phyloP scores from a whole-genome alignment of 1,140 invertebrate species.

The Camponotus floridanus region DNA sequence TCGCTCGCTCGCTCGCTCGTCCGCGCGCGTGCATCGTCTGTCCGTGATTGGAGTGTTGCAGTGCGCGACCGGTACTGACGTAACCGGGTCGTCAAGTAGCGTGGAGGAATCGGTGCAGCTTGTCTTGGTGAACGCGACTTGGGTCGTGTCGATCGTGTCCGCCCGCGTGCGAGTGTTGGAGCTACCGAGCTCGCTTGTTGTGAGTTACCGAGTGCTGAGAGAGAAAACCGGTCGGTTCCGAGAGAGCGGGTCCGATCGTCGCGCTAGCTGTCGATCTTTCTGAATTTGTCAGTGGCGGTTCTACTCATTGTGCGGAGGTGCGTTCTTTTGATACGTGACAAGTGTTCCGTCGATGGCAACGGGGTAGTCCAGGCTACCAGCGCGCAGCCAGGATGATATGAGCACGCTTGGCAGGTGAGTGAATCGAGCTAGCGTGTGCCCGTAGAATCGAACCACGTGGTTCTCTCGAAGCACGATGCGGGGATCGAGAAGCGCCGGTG shows the following conservation, averaged over 20 bases:
- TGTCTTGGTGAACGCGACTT: conserved; percentile 37
- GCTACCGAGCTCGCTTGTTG: conserved; percentile 1
- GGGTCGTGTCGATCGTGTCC: not conserved
- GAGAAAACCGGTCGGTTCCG: conserved; percentile 50
- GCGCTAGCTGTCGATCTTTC: conserved; percentile 56
- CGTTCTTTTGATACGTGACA: conserved; percentile 69
- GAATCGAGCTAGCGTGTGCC: conserved; percentile 50
- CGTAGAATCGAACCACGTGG: conserved; percentile 62
- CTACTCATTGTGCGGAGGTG: conserved; percentile 70
- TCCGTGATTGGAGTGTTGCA: conserved; percentile 46
- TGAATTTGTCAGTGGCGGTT: conserved; percentile 68
- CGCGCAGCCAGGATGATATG: conserved; percentile 84
- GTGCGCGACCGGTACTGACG: conserved; percentile 36
- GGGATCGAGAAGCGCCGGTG: not conserved
- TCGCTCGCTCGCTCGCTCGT: conserved; percentile 59
- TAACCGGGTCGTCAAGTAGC: conserved; percentile 30
- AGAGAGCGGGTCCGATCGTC: conserved; percentile 28
- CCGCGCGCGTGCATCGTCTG: conserved; percentile 47
- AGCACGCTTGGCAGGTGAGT: conserved; percentile 85
- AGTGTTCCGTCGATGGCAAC: conserved; percentile 66
- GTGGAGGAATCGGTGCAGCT: conserved; percentile 36
- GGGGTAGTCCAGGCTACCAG: conserved; percentile 74
- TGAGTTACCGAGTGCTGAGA: conserved; percentile 49
- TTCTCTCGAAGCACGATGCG: conserved; percentile 19
- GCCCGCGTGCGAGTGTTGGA: conserved; percentile 3